A percentile compares a stretch with the other conserved stretches of the same genome.
These are phyloP conservation scores for Sebastes glaucus DNA, from an alignment of 2,797 vertebrate genomes.

Conservation along the genomic window DNA sequence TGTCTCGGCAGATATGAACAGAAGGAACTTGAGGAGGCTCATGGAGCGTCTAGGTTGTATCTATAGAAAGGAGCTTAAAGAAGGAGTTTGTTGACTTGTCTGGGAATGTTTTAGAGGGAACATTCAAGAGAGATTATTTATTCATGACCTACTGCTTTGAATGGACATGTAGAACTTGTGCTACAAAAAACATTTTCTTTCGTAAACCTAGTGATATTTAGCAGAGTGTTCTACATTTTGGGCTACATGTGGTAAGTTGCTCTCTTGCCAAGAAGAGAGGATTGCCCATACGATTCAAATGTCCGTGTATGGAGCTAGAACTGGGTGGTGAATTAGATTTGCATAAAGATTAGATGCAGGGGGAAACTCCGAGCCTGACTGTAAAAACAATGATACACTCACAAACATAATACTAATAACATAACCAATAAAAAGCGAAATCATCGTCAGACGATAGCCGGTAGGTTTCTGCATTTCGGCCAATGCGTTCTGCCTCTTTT, in stretches of 20 bases:
- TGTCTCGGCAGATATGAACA: slow-evolving; percentile 2
- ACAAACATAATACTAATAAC: too few relatives aligned
- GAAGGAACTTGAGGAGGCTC: slow-evolving; percentile 28
- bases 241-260: neutral
- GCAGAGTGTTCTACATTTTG: neutral
- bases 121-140: neutral
- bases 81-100: slow-evolving; percentile 47
- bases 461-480: too few relatives aligned
- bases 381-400: too few relatives aligned
- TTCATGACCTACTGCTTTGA: slow-evolving; percentile 14
- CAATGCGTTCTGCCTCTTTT: too few relatives aligned
- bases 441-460: too few relatives aligned
- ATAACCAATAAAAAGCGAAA: too few relatives aligned
- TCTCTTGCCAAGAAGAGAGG: neutral
- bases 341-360: too few relatives aligned
- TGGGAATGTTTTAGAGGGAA: slow-evolving; percentile 34
- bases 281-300: too few relatives aligned
- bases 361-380: too few relatives aligned
- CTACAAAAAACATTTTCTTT: neutral
- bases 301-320: neutral
- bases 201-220: neutral
- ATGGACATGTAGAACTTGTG: neutral
- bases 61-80: slow-evolving; percentile 44
- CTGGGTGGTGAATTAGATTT: neutral
- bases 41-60: slow-evolving; percentile 3